Conservation (phyloP, 2,113 vertebrate species). For the Ptilorrhoa leucosticta region DNA sequence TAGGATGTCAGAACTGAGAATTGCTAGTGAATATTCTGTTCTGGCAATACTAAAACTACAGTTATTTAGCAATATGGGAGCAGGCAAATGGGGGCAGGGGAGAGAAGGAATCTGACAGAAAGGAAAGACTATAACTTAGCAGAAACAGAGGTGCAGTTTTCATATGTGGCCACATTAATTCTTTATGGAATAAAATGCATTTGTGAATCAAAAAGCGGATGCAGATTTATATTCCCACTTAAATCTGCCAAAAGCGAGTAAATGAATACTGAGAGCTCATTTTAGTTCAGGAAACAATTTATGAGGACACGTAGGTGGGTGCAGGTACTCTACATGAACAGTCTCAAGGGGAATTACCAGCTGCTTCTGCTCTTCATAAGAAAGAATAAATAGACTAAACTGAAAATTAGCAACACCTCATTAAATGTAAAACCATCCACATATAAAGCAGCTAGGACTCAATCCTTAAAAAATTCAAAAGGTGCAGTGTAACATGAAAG, state of each 20-base stretch:
- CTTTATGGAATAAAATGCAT: conserved; percentile 66
- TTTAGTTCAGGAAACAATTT: conserved; percentile 53
- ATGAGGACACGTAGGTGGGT: conserved; percentile 21
- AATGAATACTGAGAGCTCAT: conserved; percentile 29
- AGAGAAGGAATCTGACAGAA: neutral
- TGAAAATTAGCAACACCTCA: conserved; percentile 53
- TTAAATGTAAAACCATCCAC: conserved; percentile 50
- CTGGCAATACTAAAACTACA: conserved; percentile 43
- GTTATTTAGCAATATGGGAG: conserved; percentile 23
- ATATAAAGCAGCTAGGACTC: neutral
- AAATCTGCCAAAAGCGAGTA: conserved; percentile 61
- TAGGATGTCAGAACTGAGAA: conserved; percentile 68
- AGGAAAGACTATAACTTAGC: conserved; percentile 27
- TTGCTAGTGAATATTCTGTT: conserved; percentile 65
- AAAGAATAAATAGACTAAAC: conserved; percentile 45
- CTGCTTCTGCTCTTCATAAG: conserved; percentile 12
- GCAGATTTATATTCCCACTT: conserved; percentile 65
- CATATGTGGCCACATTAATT: conserved; percentile 45
- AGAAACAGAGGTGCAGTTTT: conserved; percentile 51
- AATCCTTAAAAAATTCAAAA: conserved; percentile 56
- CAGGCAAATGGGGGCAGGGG: neutral
- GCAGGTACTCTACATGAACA: neutral
- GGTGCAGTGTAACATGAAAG: conserved; percentile 4
- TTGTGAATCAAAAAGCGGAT: conserved; percentile 65
- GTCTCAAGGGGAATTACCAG: conserved; percentile 37